These are phyloP conservation scores for Rapana venosa DNA, from an alignment of 2,888 invertebrate species.

Conservation along the genomic window DNA sequence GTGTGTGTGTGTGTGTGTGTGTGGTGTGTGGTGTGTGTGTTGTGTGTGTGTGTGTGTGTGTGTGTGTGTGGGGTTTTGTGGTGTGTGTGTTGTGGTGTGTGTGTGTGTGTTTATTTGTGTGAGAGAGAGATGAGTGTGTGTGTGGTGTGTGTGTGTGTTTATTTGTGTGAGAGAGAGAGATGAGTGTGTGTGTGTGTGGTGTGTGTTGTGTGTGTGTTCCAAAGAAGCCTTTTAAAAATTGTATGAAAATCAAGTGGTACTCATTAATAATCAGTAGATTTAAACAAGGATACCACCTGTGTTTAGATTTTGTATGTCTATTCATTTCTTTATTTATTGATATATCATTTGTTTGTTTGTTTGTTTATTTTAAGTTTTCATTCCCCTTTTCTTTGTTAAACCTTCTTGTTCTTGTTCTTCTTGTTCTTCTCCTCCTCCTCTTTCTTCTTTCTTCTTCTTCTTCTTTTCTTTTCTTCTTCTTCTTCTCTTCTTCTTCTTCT, in stretches of 20 bases:
- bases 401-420: neutral
- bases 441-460: neutral
- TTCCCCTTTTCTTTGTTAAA: neutral
- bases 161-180: neutral
- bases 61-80: too few species aligned
- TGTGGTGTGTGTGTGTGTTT: neutral
- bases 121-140: too few species aligned
- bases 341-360: neutral
- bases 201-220: neutral
- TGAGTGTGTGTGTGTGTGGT: neutral
- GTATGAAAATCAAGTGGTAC: too few species aligned
- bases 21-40: too few species aligned
- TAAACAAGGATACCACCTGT: neutral
- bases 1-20: neutral
- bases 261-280: neutral
- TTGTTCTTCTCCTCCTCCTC: slow-evolving; percentile 27
- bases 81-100: too few species aligned
- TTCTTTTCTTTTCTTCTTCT: slow-evolving; percentile 12
- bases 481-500: too few species aligned
- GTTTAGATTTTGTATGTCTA: neutral
- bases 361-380: neutral
- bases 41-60: too few species aligned
- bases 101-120: too few species aligned
- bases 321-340: neutral
- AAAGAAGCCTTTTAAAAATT: neutral